Evolutionary conservation across 2,113 vertebrate genomes (phyloP).

Genomic region (Puma concolor): DNA sequence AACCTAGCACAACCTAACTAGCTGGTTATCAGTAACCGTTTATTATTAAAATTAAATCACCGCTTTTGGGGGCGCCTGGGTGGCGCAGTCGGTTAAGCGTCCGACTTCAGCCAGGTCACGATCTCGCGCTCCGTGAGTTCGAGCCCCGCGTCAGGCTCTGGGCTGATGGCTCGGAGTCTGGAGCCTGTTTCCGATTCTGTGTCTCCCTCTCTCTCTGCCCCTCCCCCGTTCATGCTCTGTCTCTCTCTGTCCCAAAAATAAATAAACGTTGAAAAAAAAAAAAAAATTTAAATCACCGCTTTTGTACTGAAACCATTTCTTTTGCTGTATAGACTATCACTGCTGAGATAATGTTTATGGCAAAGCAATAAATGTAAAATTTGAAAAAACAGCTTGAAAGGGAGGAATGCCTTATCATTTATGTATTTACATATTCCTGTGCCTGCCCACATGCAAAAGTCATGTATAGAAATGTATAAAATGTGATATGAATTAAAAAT

Average conservation of each 20-base stretch:
- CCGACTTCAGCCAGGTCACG: too few relatives aligned
- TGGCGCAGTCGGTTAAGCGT: too few relatives aligned
- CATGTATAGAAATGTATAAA: not conserved
- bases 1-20: not conserved
- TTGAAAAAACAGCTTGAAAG: not conserved
- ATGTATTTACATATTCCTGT: not conserved
- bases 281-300: not conserved
- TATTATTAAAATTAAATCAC: not conserved
- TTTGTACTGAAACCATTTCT: not conserved
- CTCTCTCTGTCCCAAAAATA: too few relatives aligned
- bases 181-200: too few relatives aligned
- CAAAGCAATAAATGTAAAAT: conserved; percentile 44
- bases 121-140: too few relatives aligned
- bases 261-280: too few relatives aligned
- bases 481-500: not conserved
- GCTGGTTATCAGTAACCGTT: not conserved
- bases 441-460: not conserved
- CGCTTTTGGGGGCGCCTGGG: too few relatives aligned
- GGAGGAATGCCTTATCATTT: not conserved
- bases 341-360: not conserved
- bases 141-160: too few relatives aligned
- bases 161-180: too few relatives aligned
- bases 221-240: too few relatives aligned
- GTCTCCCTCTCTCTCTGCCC: too few relatives aligned
- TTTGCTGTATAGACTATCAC: not conserved